Evolutionary conservation across 2,113 vertebrate species (phyloP).

Genomic region (Psilopogon haemacephalus): DNA sequence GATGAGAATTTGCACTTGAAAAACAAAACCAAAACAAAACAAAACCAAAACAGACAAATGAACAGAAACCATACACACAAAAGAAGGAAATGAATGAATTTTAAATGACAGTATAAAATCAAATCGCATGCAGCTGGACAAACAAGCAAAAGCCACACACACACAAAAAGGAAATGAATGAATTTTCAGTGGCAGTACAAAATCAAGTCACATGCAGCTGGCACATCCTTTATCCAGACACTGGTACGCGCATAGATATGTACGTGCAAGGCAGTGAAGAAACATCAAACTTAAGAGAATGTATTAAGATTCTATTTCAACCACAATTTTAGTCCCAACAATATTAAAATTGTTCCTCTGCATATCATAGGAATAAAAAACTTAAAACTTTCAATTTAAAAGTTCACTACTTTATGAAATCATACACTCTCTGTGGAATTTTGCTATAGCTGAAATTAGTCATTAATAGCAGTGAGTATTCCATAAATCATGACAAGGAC

Average conservation of each 20-base stretch:
- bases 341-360: not conserved
- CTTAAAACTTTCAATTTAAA: not conserved
- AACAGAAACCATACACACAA: too few species aligned
- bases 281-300: not conserved
- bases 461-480: not conserved
- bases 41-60: too few species aligned
- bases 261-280: not conserved
- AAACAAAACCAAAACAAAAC: too few species aligned
- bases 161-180: not conserved
- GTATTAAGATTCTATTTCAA: not conserved
- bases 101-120: not conserved
- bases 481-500: not conserved
- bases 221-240: not conserved
- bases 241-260: fast-evolving
- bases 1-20: not conserved
- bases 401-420: not conserved
- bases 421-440: not conserved
- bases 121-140: too few species aligned
- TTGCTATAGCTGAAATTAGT: not conserved
- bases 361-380: not conserved
- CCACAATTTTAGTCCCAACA: not conserved
- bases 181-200: not conserved
- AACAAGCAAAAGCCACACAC: too few species aligned
- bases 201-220: not conserved
- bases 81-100: too few species aligned